Base-by-base conservation (phyloP, 1,140 invertebrate species). In the Euwallacea similis region DNA sequence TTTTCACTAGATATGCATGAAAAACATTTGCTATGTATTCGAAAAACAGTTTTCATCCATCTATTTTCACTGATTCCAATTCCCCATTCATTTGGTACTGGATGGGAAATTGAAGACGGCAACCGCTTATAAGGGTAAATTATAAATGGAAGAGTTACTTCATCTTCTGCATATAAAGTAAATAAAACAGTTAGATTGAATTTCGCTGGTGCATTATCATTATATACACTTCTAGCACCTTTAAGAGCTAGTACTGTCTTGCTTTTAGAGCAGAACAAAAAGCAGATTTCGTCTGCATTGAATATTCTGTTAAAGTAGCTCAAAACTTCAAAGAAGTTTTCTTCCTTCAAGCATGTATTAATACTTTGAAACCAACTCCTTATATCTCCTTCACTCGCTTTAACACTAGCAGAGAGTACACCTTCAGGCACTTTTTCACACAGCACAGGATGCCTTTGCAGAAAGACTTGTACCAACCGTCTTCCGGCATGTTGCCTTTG, bases 21-120 rank as follows among this genome's bases (percentile, higher is more conserved):
- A 81, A 78, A 15, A 78, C 69, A 72, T 81, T 78, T 42, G 62
- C 69, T 42, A 82, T 74, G 67, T 79, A 83, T 71, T 83, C 79
- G 68, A 77, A 79, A 72, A 82, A 82, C 76, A 21, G 64, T 60
- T 53, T 61, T 82, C 81, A 81, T 82, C 81, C 81, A 83, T 2
- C 81, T 77, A 61, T 47, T 80, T 10, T 80, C 76, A 55, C 76
- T 77, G 16, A 50, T 59, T 15, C 81, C 79, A 16, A 81, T 62
- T 11, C 74, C 77, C 80, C 81, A 83, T 33, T 47, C 54, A 61
- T 69, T 16, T 10, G 78, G 79, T 33, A 81, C 73, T 64, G 56
- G 75, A 13, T 77, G 62, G 7, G 62, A 71, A 53, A 82, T 75
- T 15, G 74, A 56, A n/a, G 58, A 21, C 13, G 76, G 77, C 21